Percentiles rank a stretch among this genome's conserved stretches.
These are phyloP conservation scores for Notarius quadriscutis DNA, from an alignment of 2,113 vertebrate genomes.

Conservation along the genomic window DNA sequence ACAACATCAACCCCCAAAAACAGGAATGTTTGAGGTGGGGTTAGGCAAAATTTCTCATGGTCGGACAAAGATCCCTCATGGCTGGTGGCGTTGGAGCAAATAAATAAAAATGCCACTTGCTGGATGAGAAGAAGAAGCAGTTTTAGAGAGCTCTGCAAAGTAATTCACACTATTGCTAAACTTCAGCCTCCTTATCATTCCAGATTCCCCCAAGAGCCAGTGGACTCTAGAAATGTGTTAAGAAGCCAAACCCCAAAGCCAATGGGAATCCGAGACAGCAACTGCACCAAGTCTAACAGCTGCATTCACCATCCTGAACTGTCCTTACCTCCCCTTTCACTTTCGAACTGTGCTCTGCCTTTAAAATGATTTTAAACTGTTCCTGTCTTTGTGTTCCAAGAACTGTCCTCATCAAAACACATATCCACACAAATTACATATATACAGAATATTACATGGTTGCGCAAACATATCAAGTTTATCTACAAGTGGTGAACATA, in stretches of 20 bases:
- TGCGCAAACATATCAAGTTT: too few species aligned
- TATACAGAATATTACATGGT: too few species aligned
- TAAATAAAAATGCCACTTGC: slow-evolving; percentile 10
- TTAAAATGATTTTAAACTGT: not conserved
- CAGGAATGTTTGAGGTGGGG: not conserved
- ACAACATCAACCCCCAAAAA: not conserved
- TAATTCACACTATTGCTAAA: slow-evolving; percentile 14
- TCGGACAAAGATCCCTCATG: not conserved
- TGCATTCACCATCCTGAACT: not conserved
- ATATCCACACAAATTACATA: not conserved
- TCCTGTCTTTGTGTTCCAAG: slow-evolving; percentile 6
- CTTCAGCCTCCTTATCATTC: not conserved
- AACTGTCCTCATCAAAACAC: not conserved
- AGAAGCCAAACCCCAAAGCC: not conserved
- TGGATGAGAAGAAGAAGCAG: not conserved
- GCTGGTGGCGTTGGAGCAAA: not conserved
- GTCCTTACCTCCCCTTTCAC: not conserved
- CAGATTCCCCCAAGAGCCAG: not conserved
- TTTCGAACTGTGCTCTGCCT: not conserved
- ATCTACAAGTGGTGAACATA: too few species aligned
- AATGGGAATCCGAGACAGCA: not conserved
- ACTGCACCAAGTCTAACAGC: not conserved
- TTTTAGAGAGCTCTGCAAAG: slow-evolving; percentile 1
- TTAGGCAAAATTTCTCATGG: not conserved
- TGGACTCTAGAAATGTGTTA: not conserved